phyloP scores from a whole-genome alignment of 2,888 invertebrate genomes.

The Aphidoletes aphidimyza region DNA sequence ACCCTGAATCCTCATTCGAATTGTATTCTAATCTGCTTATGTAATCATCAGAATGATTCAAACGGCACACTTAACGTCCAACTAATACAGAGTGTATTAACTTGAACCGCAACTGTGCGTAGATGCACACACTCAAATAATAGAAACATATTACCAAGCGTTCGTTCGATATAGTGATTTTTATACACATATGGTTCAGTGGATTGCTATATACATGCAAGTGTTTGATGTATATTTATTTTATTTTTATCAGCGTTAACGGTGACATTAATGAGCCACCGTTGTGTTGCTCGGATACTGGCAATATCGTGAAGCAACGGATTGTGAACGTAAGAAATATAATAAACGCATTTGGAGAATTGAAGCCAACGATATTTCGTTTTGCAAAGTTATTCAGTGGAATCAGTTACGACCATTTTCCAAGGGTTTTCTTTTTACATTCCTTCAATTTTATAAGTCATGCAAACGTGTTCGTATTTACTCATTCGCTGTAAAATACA shows the following conservation, averaged over 20 bases:
- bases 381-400: neutral
- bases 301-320: neutral
- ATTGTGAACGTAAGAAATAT: neutral
- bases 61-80: no score
- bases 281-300: neutral
- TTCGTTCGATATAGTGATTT: no score
- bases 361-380: neutral
- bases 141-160: no score
- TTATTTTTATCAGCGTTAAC: conserved; percentile 13
- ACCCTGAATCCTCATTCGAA: no score
- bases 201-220: neutral
- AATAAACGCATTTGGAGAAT: neutral
- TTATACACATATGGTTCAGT: neutral
- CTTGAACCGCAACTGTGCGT: no score
- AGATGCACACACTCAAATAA: no score
- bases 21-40: no score
- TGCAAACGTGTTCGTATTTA: neutral
- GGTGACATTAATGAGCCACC: conserved; percentile 35
- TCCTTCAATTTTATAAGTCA: neutral
- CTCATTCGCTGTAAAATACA: neutral
- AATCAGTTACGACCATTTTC: no score
- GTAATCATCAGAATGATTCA: no score
- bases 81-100: no score
- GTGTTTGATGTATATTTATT: conserved; percentile 25
- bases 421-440: neutral